Evolutionary conservation across 2,888 invertebrate species (phyloP).

Genomic region (Crossocerus cetratus): DNA sequence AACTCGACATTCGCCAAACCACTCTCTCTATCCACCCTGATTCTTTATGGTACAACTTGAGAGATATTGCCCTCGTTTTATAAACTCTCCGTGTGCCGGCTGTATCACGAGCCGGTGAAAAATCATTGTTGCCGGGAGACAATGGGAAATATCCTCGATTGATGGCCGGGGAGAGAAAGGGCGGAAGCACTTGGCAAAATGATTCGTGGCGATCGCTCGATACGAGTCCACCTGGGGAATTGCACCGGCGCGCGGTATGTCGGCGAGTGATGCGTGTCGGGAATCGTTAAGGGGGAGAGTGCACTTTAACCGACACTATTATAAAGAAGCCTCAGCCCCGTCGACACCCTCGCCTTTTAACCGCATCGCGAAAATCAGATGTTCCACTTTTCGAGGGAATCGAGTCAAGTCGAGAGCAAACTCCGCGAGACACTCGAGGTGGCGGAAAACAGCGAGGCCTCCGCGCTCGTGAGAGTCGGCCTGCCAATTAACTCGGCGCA

Average conservation of each 20-base stretch:
- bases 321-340: conserved; percentile 13
- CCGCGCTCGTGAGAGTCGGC: too few species aligned
- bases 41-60: background rate
- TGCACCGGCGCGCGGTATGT: conserved; percentile 30
- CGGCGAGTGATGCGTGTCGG: conserved; percentile 48
- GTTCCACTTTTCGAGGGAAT: conserved; percentile 21
- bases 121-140: background rate
- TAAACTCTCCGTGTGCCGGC: background rate
- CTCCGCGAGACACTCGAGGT: too few species aligned
- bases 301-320: conserved; percentile 41
- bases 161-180: background rate
- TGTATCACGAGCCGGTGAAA: background rate
- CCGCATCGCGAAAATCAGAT: too few species aligned
- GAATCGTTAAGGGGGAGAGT: conserved; percentile 41
- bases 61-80: conserved; percentile 4
- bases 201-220: conserved; percentile 1
- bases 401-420: background rate
- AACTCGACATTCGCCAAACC: background rate
- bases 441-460: too few species aligned
- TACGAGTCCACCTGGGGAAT: conserved; percentile 3
- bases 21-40: background rate
- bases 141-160: conserved; percentile 1
- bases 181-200: background rate
- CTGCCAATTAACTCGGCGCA: too few species aligned
- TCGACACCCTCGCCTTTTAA: conserved; percentile 19